These are phyloP conservation scores for Epinotia ramella DNA, from an alignment of 2,888 invertebrate species.

Conservation along the genomic window DNA sequence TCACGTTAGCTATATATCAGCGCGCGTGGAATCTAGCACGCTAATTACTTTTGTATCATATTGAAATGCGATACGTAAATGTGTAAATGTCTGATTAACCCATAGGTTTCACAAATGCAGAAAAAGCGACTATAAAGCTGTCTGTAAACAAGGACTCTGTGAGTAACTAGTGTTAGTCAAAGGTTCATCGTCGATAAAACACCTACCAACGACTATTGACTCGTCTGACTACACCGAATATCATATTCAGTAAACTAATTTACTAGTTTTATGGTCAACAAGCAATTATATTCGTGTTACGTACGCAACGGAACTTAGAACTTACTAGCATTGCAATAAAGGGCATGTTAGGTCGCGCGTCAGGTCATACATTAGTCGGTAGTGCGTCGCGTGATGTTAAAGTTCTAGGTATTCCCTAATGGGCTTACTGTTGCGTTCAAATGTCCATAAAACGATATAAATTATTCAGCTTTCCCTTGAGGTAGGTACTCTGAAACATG, in stretches of 20 bases:
- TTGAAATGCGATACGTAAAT: no score
- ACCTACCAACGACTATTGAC: background rate
- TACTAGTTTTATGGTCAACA: conserved; percentile 18
- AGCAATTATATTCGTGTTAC: conserved; percentile 16
- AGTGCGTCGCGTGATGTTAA: conserved; percentile 50
- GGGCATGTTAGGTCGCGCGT: background rate
- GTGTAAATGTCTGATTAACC: no score
- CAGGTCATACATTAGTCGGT: conserved; percentile 29
- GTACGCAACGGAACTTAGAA: background rate
- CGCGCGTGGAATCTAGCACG: no score
- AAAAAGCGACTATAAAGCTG: no score
- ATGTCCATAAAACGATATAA: conserved; percentile 65
- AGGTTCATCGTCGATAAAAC: background rate
- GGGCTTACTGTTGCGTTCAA: conserved; percentile 51
- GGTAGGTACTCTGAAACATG: conserved; percentile 50
- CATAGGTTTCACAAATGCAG: no score
- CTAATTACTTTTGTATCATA: no score
- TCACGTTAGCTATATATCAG: no score
- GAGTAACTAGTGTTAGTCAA: background rate
- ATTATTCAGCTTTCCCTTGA: conserved; percentile 62
- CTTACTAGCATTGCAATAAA: background rate
- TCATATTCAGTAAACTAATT: conserved; percentile 27
- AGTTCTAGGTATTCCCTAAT: conserved; percentile 53
- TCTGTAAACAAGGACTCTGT: background rate
- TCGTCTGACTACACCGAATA: conserved; percentile 21